Evolutionary conservation across 2,888 invertebrate species (phyloP), one percentile per base, ranked within the genome.

Genomic region (Amiota mariae): DNA sequence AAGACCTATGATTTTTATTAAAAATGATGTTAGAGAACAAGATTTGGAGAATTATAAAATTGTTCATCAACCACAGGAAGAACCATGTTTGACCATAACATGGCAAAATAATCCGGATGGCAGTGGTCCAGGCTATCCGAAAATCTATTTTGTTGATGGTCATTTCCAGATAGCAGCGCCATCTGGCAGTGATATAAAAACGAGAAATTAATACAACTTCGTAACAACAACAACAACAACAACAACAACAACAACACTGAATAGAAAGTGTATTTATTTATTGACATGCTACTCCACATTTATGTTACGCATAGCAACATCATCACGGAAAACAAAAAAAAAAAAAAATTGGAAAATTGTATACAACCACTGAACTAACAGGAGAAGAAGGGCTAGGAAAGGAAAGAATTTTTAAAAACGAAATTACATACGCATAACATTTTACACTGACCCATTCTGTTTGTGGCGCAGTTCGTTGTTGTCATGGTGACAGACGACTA

Each of bases 91-190:
- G 13, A 83, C 83, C 11, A 83, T 83, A 46, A 80, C 76, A 54
- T 83, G 83, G 83, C 81, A 81, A 48, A 78, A 74, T 13, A 83
- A 83, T 72, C 81, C 83, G 0, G 85, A 83, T 57, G 83, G 83
- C 67, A 82, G 75, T 61, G 83, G 75, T 20, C 85, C 85, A 11
- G 74, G 68, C 4, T 70, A 68, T 13, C 83, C 83, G 0, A 57
- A 73, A 20, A 78, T 83, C 20, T 83, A 78, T 71, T 36, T 78
- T 67, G 77, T 70, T 0, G 70, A 79, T 13, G 85, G 83, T 0
- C 81, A 79, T 49, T 77, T 82, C 63, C 51, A 75, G 20, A 11
- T 59, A n/a, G 46, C 36, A 12, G 13, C 63, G 6, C 24, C 36
- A 36, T 36, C 36, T 36, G 36, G 36, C 36, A 36, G 36, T 36